These are phyloP conservation scores for Heliconius sara DNA, from an alignment of 2,888 invertebrate genomes.

Conservation along the genomic window DNA sequence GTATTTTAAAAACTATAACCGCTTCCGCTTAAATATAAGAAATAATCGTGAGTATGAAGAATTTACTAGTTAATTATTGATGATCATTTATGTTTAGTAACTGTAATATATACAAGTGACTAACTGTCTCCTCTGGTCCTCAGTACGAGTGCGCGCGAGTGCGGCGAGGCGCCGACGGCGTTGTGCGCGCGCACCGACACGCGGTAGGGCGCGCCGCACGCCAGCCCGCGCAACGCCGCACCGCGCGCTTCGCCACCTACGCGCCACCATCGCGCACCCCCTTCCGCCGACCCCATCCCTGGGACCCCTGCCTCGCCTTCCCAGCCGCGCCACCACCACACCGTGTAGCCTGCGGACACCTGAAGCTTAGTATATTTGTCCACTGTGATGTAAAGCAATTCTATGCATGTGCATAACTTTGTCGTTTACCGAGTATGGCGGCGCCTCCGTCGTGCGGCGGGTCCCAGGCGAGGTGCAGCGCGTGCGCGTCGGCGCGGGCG, in stretches of 20 bases:
- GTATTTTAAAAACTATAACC: too few species aligned
- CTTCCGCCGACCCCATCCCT: slow-evolving; percentile 47
- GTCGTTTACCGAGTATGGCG: slow-evolving; percentile 55
- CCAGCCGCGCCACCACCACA: slow-evolving; percentile 58
- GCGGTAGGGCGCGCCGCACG: slow-evolving; percentile 88
- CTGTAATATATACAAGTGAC: slow-evolving; percentile 41
- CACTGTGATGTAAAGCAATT: background rate
- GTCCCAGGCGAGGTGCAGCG: slow-evolving; percentile 85
- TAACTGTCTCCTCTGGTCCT: slow-evolving; percentile 86
- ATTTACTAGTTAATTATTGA: too few species aligned
- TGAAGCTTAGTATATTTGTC: too few species aligned
- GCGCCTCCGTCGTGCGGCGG: slow-evolving; percentile 68
- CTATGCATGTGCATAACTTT: background rate
- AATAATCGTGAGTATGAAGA: background rate
- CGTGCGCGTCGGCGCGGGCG: slow-evolving; percentile 78
- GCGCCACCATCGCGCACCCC: slow-evolving; percentile 84
- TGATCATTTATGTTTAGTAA: background rate
- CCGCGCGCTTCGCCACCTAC: slow-evolving; percentile 51
- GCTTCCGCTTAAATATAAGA: too few species aligned
- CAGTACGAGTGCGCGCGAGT: slow-evolving; percentile 82
- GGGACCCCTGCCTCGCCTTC: slow-evolving; percentile 53
- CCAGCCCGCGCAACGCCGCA: slow-evolving; percentile 86
- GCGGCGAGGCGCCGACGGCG: slow-evolving; percentile 86
- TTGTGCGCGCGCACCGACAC: slow-evolving; percentile 88
- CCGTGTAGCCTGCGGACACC: slow-evolving; percentile 59